phyloP scores from a whole-genome alignment of 2,113 vertebrate genomes.

The Mus spicilegus region DNA sequence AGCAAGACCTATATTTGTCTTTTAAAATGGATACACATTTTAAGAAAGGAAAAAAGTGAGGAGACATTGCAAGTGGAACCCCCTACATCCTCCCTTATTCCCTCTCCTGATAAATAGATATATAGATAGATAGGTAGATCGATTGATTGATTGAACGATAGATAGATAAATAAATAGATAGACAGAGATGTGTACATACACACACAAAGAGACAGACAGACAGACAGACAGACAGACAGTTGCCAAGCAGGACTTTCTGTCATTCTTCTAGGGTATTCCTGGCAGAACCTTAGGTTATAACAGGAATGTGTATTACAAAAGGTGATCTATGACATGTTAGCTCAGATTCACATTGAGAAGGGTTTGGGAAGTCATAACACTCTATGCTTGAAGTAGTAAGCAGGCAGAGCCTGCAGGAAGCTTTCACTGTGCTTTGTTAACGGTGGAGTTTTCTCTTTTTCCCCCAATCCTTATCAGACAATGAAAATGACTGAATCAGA shows the following conservation, averaged over 20 bases:
- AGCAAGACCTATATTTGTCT: not conserved
- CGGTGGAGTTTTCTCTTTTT: not conserved
- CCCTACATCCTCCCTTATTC: no score
- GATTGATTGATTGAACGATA: no score
- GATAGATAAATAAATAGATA: no score
- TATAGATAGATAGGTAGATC: no score
- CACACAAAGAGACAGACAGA: no score
- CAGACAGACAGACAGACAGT: not conserved
- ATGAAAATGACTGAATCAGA: not conserved
- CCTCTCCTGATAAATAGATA: no score
- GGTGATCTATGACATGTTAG: not conserved
- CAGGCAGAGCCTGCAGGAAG: not conserved
- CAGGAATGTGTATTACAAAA: not conserved
- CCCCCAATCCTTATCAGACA: not conserved
- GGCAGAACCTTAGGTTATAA: not conserved
- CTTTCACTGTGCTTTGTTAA: not conserved
- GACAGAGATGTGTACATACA: no score
- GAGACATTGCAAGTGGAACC: not conserved
- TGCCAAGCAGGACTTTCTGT: not conserved
- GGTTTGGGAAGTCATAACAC: not conserved
- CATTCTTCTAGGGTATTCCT: not conserved
- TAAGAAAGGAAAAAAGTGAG: not conserved
- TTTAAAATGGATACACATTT: not conserved
- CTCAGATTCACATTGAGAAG: constrained; percentile 25
- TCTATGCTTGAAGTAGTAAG: not conserved